These are phyloP conservation scores for Cataglyphis livida DNA, from an alignment of 2,888 invertebrate genomes.

Conservation along the genomic window DNA sequence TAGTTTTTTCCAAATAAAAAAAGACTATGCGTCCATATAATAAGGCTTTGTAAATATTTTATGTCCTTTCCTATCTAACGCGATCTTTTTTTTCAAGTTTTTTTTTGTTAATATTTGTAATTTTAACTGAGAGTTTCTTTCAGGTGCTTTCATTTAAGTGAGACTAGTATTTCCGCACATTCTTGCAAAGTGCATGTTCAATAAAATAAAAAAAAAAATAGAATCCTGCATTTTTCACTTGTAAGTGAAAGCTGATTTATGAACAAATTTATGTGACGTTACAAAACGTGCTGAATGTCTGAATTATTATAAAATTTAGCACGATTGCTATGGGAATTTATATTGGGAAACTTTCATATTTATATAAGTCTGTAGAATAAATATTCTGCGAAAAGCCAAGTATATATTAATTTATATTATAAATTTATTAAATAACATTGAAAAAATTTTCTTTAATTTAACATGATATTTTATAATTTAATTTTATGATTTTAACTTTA, in stretches of 20 bases:
- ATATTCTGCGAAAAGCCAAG: not conserved
- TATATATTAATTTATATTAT: constrained; percentile 16
- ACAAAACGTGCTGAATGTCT: not conserved
- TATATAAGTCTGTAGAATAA: constrained; percentile 1
- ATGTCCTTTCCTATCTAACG: constrained; percentile 14
- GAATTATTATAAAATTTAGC: not conserved
- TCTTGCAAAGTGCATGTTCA: constrained; percentile 3
- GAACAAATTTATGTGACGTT: not conserved
- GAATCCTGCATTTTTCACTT: constrained; percentile 27
- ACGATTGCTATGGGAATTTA: constrained; percentile 12
- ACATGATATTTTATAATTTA: constrained; percentile 25
- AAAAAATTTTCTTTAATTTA: not conserved
- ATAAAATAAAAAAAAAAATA: constrained; percentile 30
- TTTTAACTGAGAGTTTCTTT: constrained; percentile 18
- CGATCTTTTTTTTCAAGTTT: not conserved
- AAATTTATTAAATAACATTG: constrained; percentile 28
- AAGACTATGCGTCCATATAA: not conserved
- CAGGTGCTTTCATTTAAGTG: constrained; percentile 15
- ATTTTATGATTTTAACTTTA: constrained; percentile 8
- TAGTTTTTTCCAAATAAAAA: constrained; percentile 6
- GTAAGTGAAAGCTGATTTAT: constrained; percentile 10
- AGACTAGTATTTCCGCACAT: constrained; percentile 36
- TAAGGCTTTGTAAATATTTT: constrained; percentile 27
- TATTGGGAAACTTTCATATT: constrained; percentile 14
- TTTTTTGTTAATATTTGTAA: constrained; percentile 33